Evolutionary conservation across 1,140 invertebrate genomes (phyloP), one percentile per base, ranked within the genome.

Genomic region (Pemphigus obesinymphae): DNA sequence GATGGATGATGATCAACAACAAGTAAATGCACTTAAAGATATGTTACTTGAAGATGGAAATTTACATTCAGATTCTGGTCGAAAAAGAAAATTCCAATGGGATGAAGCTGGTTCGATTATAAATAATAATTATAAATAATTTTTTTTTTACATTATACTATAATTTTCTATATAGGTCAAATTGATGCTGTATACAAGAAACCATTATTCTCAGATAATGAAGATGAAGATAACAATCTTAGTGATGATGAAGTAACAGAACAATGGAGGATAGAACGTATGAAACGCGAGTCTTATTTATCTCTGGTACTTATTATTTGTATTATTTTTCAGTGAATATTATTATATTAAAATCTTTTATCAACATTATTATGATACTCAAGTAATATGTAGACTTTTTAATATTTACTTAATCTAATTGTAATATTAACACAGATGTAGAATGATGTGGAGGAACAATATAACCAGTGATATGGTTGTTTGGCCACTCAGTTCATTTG

Each of bases 1-100:
- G 17, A 85, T 95, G 40, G 94, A 96, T 86, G 92, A 96, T 84
- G 95, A 97, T 87, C 92, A 94, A 61, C 88, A 91, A 37, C 91
- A 95, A 85, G 89, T 97, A 5, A 89, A 91, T 84, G 85, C 94
- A 50, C 87, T 95, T 0, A 92, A 97, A 86, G 94, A 96, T 85
- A 87, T 95, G 84, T 89, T 95, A 63, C 90, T 97, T 17, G 94
- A 95, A 85, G 94, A 96, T 86, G 95, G 95, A 0, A 95, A 97
- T 86, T 88, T 97, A 55, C 92, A 95, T 85, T 87, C 88, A 0
- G 91, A 92, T 75, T 88, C 87, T 11, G 91, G 91, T 26, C 88
- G 95, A 17, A 90, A 93, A 84, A 89, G 94, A 73, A 92, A 92
- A 84, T 96, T 96, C 85, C 90, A 90, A 84, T 96, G 94, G 94